phyloP scores from a whole-genome alignment of 2,113 vertebrate genomes.

The Penelope pileata region DNA sequence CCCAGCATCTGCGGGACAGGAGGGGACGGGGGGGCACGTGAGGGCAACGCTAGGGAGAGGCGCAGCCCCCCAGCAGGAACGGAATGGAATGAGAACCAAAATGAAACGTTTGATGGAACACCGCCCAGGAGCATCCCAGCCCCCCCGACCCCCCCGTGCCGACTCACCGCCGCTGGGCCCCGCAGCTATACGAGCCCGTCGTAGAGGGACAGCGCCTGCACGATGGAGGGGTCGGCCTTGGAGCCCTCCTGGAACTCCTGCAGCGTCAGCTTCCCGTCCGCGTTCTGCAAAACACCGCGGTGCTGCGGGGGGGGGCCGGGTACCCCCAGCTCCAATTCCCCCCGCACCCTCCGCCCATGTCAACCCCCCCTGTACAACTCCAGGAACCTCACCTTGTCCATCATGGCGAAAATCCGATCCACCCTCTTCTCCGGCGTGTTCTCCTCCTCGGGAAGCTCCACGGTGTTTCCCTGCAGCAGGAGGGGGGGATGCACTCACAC shows the following conservation, averaged over 20 bases:
- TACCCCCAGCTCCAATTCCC: not conserved
- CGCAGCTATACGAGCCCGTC: constrained; percentile 93
- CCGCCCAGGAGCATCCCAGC: not conserved
- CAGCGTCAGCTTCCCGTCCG: constrained; percentile 94
- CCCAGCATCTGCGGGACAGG: constrained; percentile 71
- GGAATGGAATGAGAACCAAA: too few relatives aligned
- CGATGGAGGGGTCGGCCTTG: constrained; percentile 97
- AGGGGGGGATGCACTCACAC: rapidly evolving
- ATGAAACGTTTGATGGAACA: too few relatives aligned
- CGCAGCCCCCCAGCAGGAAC: not conserved
- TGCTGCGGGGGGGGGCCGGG: rapidly evolving
- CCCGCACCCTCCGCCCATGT: not conserved
- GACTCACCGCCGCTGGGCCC: constrained; percentile 79
- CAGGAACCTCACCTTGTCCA: constrained; percentile 89
- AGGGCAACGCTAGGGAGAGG: not conserved
- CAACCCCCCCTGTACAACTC: rapidly evolving
- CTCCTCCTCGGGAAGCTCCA: constrained; percentile 96
- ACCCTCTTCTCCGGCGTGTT: constrained; percentile 97
- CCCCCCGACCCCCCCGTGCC: rapidly evolving
- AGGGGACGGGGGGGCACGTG: not conserved
- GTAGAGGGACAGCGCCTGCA: constrained; percentile 96
- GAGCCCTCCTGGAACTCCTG: constrained; percentile 99
- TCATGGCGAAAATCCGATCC: constrained; percentile 98
- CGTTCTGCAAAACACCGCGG: constrained; percentile 81
- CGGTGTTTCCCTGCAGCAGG: constrained; percentile 89